Conservation (phyloP, 2,888 invertebrate genomes). For the Stenolophus ochropezus region DNA sequence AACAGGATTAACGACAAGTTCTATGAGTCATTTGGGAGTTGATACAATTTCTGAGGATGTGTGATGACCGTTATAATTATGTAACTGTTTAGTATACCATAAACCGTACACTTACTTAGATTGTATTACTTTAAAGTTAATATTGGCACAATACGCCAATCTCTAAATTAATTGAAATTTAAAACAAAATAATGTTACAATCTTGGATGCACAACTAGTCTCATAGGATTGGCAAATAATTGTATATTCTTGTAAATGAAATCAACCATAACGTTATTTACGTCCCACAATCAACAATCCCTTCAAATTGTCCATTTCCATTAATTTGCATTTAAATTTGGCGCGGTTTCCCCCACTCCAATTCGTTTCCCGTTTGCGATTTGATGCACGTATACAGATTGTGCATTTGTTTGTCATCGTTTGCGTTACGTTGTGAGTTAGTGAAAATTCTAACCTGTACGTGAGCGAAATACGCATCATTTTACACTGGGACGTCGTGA, state of each 20-base stretch:
- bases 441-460: constrained; percentile 30
- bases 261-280: constrained; percentile 1
- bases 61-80: constrained; percentile 27
- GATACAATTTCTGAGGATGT: constrained; percentile 9
- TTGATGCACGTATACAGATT: constrained; percentile 41
- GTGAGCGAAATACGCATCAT: neutral
- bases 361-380: neutral
- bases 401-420: constrained; percentile 42
- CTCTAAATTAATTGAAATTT: too few species aligned
- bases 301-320: neutral
- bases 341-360: neutral
- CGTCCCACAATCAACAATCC: neutral
- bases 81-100: neutral
- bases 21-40: neutral
- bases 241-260: too few species aligned
- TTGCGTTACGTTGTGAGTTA: constrained; percentile 18
- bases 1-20: constrained; percentile 14
- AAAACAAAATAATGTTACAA: too few species aligned
- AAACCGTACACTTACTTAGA: neutral
- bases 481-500: neutral
- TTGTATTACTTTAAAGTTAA: too few species aligned
- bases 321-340: neutral
- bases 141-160: too few species aligned
- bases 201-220: too few species aligned
- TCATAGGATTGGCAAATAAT: too few species aligned